A percentile compares a stretch with the other conserved stretches of the same genome.
Conservation (phyloP, 2,797 vertebrate genomes). For the Ceryle rudis region DNA sequence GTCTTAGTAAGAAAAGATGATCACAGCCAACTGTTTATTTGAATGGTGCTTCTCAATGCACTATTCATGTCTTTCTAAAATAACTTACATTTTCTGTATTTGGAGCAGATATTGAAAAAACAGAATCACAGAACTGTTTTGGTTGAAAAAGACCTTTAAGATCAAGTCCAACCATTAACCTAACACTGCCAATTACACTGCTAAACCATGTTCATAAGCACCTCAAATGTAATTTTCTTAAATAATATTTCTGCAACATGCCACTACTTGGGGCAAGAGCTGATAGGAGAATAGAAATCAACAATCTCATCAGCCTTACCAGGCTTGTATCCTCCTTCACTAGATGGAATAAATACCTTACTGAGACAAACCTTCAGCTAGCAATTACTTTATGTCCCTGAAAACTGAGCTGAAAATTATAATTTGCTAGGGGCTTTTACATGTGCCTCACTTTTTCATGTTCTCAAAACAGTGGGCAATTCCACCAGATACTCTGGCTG, state of each 20-base stretch:
- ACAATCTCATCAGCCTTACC: neutral
- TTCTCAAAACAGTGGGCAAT: neutral
- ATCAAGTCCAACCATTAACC: neutral
- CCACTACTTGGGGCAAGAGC: neutral
- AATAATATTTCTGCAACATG: neutral
- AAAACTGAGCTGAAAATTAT: neutral
- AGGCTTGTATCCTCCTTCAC: neutral
- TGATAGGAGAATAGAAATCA: neutral
- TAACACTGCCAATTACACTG: neutral
- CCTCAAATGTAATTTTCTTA: neutral
- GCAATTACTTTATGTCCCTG: neutral
- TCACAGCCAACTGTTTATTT: slow-evolving; percentile 52
- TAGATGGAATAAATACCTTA: neutral
- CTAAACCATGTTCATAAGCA: neutral
- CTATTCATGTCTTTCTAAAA: slow-evolving; percentile 38
- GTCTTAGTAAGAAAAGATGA: slow-evolving; percentile 51
- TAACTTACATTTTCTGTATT: slow-evolving; percentile 48
- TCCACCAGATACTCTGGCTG: neutral
- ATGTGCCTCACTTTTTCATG: neutral
- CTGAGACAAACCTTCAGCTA: neutral
- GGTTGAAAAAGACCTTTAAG: neutral
- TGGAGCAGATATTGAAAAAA: slow-evolving; percentile 8
- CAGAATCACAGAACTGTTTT: neutral
- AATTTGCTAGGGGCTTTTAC: neutral
- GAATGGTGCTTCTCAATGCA: slow-evolving; percentile 17